Conservation (phyloP, 2,797 vertebrate species). For the Ctenopoma kingsleyae region DNA sequence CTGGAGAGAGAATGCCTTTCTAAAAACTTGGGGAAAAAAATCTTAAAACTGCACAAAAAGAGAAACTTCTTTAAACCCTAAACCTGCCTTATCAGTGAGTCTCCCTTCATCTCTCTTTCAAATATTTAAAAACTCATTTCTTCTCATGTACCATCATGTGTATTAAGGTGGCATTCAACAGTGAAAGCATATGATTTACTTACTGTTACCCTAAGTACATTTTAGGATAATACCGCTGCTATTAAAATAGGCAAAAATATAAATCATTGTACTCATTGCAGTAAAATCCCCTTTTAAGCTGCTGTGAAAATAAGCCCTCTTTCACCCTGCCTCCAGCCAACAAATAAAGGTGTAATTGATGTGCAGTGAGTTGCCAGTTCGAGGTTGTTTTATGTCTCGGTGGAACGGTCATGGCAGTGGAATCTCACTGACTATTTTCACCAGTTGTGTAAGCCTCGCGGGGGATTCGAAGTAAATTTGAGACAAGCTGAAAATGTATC, state of each 20-base stretch:
- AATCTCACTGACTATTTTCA: constrained; percentile 60
- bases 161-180: constrained; percentile 29
- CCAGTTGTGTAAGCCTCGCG: constrained; percentile 64
- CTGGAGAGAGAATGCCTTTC: constrained; percentile 31
- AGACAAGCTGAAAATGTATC: constrained; percentile 70
- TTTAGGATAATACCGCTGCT: constrained; percentile 23
- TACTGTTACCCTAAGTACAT: constrained; percentile 10
- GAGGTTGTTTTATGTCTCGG: constrained; percentile 73
- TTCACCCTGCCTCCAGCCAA: constrained; percentile 37
- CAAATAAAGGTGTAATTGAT: constrained; percentile 71
- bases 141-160: constrained; percentile 9
- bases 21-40: constrained; percentile 33
- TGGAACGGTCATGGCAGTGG: constrained; percentile 56
- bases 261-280: constrained; percentile 26
- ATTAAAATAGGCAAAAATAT: constrained; percentile 31
- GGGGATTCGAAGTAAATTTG: constrained; percentile 62
- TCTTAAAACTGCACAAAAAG: constrained; percentile 25
- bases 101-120: constrained; percentile 32
- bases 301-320: constrained; percentile 49
- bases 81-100: constrained; percentile 34
- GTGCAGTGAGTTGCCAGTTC: constrained; percentile 47
- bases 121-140: constrained; percentile 35
- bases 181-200: constrained; percentile 21
- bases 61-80: constrained; percentile 50
- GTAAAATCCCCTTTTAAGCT: constrained; percentile 34